Percentiles rank a stretch among this genome's conserved stretches.
Evolutionary conservation across 2,113 vertebrate species (phyloP).

Genomic region (Sylvilagus bachmani): DNA sequence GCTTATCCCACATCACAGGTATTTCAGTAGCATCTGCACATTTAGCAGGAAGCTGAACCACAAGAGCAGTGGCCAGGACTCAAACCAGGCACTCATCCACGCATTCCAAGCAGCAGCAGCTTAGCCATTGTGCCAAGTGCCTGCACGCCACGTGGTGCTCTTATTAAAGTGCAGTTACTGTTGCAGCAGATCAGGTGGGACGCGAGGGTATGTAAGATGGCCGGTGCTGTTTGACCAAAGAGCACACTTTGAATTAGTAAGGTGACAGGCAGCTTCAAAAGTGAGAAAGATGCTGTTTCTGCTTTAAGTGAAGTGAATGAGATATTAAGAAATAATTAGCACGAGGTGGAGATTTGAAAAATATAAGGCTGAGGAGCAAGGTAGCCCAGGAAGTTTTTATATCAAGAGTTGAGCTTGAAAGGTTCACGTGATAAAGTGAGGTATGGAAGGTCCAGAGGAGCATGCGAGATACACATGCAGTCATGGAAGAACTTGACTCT

Average conservation of each 20-base stretch:
- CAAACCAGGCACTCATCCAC: too few relatives aligned
- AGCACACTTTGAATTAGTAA: background rate
- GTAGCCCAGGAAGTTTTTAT: background rate
- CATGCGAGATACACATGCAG: background rate
- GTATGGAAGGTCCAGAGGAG: background rate
- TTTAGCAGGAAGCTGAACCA: too few relatives aligned
- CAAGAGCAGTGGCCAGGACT: too few relatives aligned
- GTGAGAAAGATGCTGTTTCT: background rate
- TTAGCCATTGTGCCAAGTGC: too few relatives aligned
- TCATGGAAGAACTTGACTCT: background rate
- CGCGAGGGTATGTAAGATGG: too few relatives aligned
- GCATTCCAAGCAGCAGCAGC: too few relatives aligned
- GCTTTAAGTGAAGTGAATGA: background rate
- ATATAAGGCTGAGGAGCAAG: background rate
- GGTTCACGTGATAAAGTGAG: background rate
- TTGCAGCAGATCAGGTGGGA: background rate
- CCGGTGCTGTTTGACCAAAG: background rate
- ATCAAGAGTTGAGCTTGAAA: background rate
- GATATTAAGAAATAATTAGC: background rate
- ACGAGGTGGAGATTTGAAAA: background rate
- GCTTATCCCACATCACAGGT: too few relatives aligned
- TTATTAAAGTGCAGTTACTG: background rate
- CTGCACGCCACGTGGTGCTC: background rate
- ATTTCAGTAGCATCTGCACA: too few relatives aligned
- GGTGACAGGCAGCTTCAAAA: background rate